A percentile compares a stretch with the other conserved stretches of the same genome.
These are phyloP conservation scores for Chiloscyllium plagiosum DNA, from an alignment of 2,113 vertebrate genomes.

Conservation along the genomic window DNA sequence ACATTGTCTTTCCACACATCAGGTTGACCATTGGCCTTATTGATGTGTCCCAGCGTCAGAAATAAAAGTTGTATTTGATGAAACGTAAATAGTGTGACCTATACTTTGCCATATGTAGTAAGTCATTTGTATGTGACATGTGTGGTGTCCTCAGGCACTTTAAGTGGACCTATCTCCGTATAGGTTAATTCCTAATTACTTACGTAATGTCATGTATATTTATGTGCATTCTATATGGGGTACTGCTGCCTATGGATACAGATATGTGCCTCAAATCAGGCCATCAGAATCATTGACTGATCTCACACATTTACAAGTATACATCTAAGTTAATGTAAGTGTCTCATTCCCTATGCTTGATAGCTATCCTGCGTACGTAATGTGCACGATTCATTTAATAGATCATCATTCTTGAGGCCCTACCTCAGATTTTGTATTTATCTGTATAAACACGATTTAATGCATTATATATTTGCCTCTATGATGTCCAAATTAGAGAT, in stretches of 20 bases:
- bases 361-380: conserved; percentile 64
- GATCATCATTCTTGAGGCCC: conserved; percentile 94
- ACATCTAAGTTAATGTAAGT: conserved; percentile 66
- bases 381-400: conserved; percentile 77
- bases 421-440: conserved; percentile 99
- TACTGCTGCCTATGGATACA: conserved; percentile 91
- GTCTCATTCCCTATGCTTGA: conserved; percentile 62
- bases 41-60: conserved; percentile 73
- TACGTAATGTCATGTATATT: conserved; percentile 86
- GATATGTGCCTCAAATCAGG: conserved; percentile 80
- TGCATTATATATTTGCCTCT: conserved; percentile 97
- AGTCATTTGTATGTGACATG: conserved; percentile 62
- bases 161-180: conserved; percentile 79
- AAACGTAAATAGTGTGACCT: conserved; percentile 58
- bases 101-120: conserved; percentile 63
- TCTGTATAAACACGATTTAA: conserved; percentile 96
- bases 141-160: conserved; percentile 86
- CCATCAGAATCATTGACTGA: conserved; percentile 68
- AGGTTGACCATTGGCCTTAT: conserved; percentile 92
- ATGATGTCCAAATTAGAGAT: conserved; percentile 79
- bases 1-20: conserved; percentile 72
- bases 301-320: conserved; percentile 55
- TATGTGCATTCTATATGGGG: conserved; percentile 76
- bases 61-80: conserved; percentile 60
- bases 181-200: conserved; percentile 92